A percentile compares a stretch with the other conserved stretches of the same genome.
phyloP scores from a whole-genome alignment of 1,140 invertebrate species.

The Leptinotarsa defecta region DNA sequence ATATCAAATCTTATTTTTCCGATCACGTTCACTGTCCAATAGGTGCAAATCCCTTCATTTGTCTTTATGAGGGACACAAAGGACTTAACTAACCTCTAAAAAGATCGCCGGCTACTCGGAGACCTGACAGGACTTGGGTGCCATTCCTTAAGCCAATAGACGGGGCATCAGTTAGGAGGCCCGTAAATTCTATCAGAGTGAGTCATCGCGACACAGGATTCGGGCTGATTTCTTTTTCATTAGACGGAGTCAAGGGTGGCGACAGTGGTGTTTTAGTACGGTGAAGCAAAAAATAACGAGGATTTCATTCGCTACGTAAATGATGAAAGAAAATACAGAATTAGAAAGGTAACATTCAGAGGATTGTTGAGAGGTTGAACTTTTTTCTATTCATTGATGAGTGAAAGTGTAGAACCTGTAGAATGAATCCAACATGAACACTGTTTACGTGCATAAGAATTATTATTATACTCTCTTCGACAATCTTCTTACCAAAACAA shows the following conservation, averaged over 20 bases:
- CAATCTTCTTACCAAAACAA: no score
- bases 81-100: constrained; percentile 51
- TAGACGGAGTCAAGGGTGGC: constrained; percentile 1
- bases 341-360: no score
- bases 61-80: constrained; percentile 53
- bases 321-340: no score
- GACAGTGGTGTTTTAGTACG: constrained; percentile 12
- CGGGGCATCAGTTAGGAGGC: constrained; percentile 36
- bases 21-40: constrained; percentile 48
- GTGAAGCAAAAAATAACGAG: not conserved
- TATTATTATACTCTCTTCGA: no score
- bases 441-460: no score
- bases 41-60: constrained; percentile 55
- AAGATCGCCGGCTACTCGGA: constrained; percentile 35
- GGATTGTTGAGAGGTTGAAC: no score
- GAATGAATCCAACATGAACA: no score
- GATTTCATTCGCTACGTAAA: not conserved
- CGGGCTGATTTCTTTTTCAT: constrained; percentile 16
- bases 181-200: constrained; percentile 46
- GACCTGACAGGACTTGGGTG: constrained; percentile 28
- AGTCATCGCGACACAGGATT: constrained; percentile 36
- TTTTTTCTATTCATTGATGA: no score
- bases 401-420: no score
- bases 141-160: constrained; percentile 35
- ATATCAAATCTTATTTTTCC: constrained; percentile 4